Percentiles rank a stretch among this genome's conserved stretches.
These are phyloP conservation scores for Griposia aprilina DNA, from an alignment of 2,888 invertebrate genomes.

Conservation along the genomic window DNA sequence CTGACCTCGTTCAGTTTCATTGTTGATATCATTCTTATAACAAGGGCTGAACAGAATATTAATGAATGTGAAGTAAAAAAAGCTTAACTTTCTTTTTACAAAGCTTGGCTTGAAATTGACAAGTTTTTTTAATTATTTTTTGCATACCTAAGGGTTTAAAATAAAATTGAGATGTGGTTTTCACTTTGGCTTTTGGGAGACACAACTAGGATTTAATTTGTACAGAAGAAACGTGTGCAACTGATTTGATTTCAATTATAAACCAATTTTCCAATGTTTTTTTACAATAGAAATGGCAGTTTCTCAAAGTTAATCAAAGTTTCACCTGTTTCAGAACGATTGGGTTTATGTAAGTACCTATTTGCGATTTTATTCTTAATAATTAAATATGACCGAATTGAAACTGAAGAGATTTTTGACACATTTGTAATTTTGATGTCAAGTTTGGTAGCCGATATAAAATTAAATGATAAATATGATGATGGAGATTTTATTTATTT, in stretches of 20 bases:
- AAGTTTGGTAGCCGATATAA: neutral
- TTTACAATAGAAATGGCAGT: neutral
- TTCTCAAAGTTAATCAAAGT: neutral
- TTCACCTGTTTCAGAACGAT: neutral
- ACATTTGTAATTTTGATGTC: neutral
- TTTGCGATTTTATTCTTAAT: neutral
- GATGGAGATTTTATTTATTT: neutral
- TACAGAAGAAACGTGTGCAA: neutral
- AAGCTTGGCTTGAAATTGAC: conserved; percentile 18
- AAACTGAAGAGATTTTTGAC: neutral
- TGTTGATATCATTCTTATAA: neutral
- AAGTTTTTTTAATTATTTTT: conserved; percentile 13
- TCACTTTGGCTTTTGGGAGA: neutral
- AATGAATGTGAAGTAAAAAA: conserved; percentile 36
- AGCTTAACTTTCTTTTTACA: conserved; percentile 37
- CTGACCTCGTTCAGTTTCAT: too few species aligned
- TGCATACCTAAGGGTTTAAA: neutral
- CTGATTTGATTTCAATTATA: neutral
- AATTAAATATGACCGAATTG: too few species aligned
- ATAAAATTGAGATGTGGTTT: neutral
- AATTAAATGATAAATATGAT: neutral
- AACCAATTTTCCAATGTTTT: neutral
- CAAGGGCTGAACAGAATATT: conserved; percentile 37
- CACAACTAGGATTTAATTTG: neutral
- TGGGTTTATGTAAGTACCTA: too few species aligned